Percentiles rank a stretch among this genome's conserved stretches.
Evolutionary conservation across 2,888 invertebrate genomes (phyloP).

Genomic region (Clitarchus hookeri): DNA sequence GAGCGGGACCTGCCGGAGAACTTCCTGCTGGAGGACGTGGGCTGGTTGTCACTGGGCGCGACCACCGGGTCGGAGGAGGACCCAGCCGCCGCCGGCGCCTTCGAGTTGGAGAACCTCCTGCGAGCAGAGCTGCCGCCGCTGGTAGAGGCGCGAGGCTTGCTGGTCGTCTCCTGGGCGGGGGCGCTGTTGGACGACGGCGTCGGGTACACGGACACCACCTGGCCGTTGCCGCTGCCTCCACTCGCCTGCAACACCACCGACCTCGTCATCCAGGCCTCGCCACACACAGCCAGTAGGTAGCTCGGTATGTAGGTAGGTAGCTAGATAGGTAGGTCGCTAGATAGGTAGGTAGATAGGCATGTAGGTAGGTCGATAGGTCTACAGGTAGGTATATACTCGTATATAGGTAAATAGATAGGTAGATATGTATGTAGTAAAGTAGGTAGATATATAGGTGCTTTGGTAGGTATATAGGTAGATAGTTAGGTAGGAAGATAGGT

Average conservation of each 20-base stretch:
- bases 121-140: conserved; percentile 29
- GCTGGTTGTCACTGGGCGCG: conserved; percentile 26
- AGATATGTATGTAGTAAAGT: no score
- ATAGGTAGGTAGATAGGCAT: not conserved
- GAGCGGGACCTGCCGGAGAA: conserved; percentile 31
- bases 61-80: conserved; percentile 35
- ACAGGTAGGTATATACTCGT: no score
- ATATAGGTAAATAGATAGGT: no score
- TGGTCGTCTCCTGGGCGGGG: conserved; percentile 20
- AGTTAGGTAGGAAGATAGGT: no score
- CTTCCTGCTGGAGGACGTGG: conserved; percentile 27
- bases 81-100: conserved; percentile 32
- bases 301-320: not conserved
- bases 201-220: conserved; percentile 32
- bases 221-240: not conserved
- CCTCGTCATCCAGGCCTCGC: not conserved
- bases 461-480: no score
- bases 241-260: not conserved
- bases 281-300: not conserved
- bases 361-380: no score
- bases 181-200: conserved; percentile 26
- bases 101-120: conserved; percentile 25
- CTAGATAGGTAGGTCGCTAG: not conserved
- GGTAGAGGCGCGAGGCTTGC: conserved; percentile 25
- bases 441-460: no score